phyloP scores from a whole-genome alignment of 2,888 invertebrate species.

The Meteorus colon region DNA sequence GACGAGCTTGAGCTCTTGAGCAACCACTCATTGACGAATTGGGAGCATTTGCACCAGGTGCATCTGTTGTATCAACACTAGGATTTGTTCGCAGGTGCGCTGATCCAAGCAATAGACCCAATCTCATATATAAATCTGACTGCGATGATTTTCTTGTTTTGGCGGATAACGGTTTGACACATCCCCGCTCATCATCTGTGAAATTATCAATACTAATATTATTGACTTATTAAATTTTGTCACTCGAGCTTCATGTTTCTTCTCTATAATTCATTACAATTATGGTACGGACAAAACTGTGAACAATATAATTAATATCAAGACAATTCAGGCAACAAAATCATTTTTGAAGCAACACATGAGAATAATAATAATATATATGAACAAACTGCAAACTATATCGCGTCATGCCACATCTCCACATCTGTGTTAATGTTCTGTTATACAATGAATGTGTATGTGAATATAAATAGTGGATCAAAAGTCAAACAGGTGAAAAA shows the following conservation, averaged over 20 bases:
- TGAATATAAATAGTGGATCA: neutral
- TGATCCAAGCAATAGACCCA: constrained; percentile 87
- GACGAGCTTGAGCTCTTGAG: constrained; percentile 55
- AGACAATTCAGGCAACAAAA: constrained; percentile 29
- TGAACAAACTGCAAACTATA: neutral
- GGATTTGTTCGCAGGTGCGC: constrained; percentile 75
- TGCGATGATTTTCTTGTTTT: constrained; percentile 77
- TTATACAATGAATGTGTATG: neutral
- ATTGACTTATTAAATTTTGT: neutral
- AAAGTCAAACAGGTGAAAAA: constrained; percentile 23
- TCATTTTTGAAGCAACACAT: constrained; percentile 24
- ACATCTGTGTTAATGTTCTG: neutral
- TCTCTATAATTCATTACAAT: neutral
- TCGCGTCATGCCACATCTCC: neutral
- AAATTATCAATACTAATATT: constrained; percentile 39
- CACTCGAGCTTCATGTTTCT: neutral
- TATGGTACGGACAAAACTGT: neutral
- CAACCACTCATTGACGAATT: constrained; percentile 48
- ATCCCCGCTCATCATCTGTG: constrained; percentile 83
- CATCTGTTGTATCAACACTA: constrained; percentile 65
- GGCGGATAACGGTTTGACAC: constrained; percentile 77
- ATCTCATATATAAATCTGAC: constrained; percentile 87
- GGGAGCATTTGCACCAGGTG: constrained; percentile 53
- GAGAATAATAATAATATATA: neutral
- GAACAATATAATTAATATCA: neutral